phyloP scores from a whole-genome alignment of 2,888 invertebrate species.

The Lymantria monacha region DNA sequence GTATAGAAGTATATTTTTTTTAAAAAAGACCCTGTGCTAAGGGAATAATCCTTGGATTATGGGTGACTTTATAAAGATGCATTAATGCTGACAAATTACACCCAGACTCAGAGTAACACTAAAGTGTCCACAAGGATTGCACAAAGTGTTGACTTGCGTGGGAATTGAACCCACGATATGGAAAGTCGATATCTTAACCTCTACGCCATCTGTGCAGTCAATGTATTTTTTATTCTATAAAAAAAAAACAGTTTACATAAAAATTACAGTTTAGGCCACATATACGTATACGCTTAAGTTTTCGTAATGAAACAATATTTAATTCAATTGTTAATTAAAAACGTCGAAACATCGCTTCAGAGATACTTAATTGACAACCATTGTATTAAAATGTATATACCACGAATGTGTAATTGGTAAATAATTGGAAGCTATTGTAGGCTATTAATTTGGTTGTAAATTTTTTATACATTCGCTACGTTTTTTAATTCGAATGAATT shows the following conservation, averaged over 20 bases:
- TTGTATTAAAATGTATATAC: slow-evolving; percentile 36
- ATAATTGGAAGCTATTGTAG: slow-evolving; percentile 26
- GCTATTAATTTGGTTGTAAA: slow-evolving; percentile 20
- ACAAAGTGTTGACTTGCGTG: too few species aligned
- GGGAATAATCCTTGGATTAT: too few species aligned
- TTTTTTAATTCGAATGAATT: background rate
- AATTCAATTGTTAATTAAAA: slow-evolving; percentile 42
- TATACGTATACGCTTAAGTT: slow-evolving; percentile 21
- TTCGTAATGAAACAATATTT: slow-evolving; percentile 33
- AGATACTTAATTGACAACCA: slow-evolving; percentile 38
- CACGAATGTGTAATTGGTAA: slow-evolving; percentile 34
- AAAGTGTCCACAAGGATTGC: too few species aligned
- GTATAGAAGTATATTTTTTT: too few species aligned
- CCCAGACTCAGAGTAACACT: too few species aligned
- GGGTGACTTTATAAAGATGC: too few species aligned
- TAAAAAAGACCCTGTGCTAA: too few species aligned
- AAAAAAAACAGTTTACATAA: background rate
- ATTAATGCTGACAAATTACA: too few species aligned
- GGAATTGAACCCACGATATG: too few species aligned
- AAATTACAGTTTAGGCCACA: slow-evolving; percentile 29
- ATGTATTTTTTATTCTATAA: too few species aligned
- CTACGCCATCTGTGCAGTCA: too few species aligned
- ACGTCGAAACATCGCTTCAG: slow-evolving; percentile 20
- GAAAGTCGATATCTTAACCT: too few species aligned
- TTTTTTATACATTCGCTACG: background rate